Evolutionary conservation across 2,797 vertebrate species (phyloP).

Genomic region (Lacerta bilineata): DNA sequence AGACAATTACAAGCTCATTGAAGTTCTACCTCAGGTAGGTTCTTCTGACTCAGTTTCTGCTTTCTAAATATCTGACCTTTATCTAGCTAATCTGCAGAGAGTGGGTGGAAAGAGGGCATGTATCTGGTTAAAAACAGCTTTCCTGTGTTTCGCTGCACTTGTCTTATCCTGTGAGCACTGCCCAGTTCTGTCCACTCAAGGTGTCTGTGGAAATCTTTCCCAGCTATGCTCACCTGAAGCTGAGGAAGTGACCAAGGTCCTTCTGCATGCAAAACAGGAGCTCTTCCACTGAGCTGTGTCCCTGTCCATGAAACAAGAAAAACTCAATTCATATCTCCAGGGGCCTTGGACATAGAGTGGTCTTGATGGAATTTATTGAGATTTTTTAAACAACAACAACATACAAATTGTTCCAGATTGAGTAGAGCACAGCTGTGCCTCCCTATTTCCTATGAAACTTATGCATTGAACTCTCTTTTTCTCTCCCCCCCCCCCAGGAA

Average conservation of each 20-base stretch:
- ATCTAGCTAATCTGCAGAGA: neutral
- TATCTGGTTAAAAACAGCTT: accelerated
- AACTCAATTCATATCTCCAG: neutral
- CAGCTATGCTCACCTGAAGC: neutral
- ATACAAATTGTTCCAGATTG: accelerated
- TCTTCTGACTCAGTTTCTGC: neutral
- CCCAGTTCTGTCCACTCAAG: neutral
- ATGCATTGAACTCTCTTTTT: neutral
- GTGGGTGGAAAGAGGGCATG: neutral
- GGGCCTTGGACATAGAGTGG: too few species aligned
- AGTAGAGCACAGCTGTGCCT: conserved; percentile 16
- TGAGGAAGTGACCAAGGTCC: neutral
- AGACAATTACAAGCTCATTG: conserved; percentile 96
- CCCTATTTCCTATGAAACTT: conserved; percentile 32
- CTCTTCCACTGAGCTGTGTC: neutral
- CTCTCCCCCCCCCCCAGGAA: conserved; percentile 80
- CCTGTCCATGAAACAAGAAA: neutral
- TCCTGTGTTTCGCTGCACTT: neutral
- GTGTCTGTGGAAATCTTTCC: neutral
- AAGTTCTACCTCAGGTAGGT: conserved; percentile 96
- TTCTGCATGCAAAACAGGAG: neutral
- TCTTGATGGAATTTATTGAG: neutral
- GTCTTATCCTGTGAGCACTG: too few species aligned
- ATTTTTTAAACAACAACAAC: neutral
- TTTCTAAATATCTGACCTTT: accelerated